Conservation (phyloP, 2,113 vertebrate species). For the Amphiprion percula region DNA sequence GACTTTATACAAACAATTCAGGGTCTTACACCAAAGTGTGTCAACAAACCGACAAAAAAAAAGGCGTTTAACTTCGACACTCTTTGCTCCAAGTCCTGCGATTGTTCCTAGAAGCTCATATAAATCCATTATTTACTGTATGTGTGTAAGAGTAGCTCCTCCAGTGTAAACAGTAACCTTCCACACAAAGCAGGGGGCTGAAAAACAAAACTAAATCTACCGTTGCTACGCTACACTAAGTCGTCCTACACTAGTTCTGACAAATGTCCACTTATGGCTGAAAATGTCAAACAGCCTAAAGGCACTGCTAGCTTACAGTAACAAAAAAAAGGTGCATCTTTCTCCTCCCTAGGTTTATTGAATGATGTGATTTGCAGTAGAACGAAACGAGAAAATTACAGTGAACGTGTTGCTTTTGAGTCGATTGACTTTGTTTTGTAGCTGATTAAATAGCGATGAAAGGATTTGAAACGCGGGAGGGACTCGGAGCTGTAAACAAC, state of each 20-base stretch:
- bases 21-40: conserved; percentile 19
- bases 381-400: conserved; percentile 21
- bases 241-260: conserved; percentile 20
- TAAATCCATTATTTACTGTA: conserved; percentile 17
- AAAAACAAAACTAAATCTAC: conserved; percentile 18
- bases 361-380: conserved; percentile 18
- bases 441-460: conserved; percentile 24
- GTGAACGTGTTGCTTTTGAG: neutral
- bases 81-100: neutral
- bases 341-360: conserved; percentile 37
- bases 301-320: conserved; percentile 66
- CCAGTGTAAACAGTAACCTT: conserved; percentile 75
- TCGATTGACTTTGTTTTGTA: neutral
- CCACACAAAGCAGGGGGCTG: conserved; percentile 50
- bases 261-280: conserved; percentile 14
- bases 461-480: conserved; percentile 31
- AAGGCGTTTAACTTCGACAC: neutral
- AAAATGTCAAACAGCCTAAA: conserved; percentile 44
- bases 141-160: conserved; percentile 52
- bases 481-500: conserved; percentile 70
- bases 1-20: conserved; percentile 18
- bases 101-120: conserved; percentile 36
- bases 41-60: neutral
- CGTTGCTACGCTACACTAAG: conserved; percentile 29
- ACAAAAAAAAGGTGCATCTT: conserved; percentile 73